Conservation (phyloP, 2,113 vertebrate genomes). For the Siniperca chuatsi region DNA sequence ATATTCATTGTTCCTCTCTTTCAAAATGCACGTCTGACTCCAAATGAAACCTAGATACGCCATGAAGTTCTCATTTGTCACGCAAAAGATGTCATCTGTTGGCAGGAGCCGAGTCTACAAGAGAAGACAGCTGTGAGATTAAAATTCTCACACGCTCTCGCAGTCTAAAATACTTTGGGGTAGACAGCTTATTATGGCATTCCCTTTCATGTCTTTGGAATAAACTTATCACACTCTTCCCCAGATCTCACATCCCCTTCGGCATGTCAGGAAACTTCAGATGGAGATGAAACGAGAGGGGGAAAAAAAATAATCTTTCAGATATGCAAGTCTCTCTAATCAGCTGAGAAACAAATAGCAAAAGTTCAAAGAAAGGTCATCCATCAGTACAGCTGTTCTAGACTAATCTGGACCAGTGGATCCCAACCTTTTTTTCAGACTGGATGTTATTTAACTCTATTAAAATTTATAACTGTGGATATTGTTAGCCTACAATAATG, state of each 20-base stretch:
- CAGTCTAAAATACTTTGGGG: conserved; percentile 78
- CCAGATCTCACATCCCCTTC: conserved; percentile 79
- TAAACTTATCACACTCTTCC: conserved; percentile 82
- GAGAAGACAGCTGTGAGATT: conserved; percentile 79
- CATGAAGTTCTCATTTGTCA: conserved; percentile 76
- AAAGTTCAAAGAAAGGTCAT: conserved; percentile 79
- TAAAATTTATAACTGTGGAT: not conserved
- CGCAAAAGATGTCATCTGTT: conserved; percentile 64
- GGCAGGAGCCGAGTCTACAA: conserved; percentile 55
- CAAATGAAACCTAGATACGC: conserved; percentile 60
- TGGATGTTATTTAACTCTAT: not conserved
- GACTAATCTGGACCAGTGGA: conserved; percentile 11
- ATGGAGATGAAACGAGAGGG: conserved; percentile 80
- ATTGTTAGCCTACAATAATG: not conserved
- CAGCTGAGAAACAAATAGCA: conserved; percentile 74
- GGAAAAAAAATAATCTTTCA: conserved; percentile 76
- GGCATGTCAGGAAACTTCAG: conserved; percentile 81
- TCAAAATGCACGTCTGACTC: conserved; percentile 58
- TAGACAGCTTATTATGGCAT: conserved; percentile 83
- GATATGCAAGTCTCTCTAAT: conserved; percentile 79
- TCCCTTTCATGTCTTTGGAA: conserved; percentile 85
- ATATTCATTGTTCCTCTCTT: conserved; percentile 67
- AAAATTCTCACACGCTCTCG: conserved; percentile 74
- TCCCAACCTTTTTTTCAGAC: not conserved
- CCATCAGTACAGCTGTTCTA: conserved; percentile 44